phyloP scores from a whole-genome alignment of 2,888 invertebrate genomes.

The Eilema caniola region DNA sequence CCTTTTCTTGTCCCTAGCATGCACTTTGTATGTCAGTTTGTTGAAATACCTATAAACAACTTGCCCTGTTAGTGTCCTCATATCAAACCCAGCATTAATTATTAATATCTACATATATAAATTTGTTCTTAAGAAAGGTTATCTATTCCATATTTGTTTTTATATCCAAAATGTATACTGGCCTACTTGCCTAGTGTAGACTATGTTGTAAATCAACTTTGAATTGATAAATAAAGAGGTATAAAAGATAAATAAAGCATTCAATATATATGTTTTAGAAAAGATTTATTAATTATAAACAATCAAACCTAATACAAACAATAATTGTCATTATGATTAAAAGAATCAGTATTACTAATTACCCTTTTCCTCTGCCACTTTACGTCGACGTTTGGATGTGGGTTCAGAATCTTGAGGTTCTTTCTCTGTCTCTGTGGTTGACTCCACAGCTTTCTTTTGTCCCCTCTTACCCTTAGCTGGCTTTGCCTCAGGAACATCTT shows the following conservation, averaged over 20 bases:
- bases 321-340: constrained; percentile 63
- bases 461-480: constrained; percentile 73
- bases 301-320: constrained; percentile 72
- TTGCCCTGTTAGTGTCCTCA: constrained; percentile 43
- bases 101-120: constrained; percentile 6
- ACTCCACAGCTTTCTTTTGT: constrained; percentile 69
- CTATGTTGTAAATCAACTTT: background rate
- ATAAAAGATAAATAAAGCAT: constrained; percentile 70
- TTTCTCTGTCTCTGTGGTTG: constrained; percentile 59
- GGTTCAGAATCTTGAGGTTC: constrained; percentile 69
- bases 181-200: background rate
- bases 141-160: background rate
- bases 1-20: background rate
- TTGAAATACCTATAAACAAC: constrained; percentile 9
- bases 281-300: constrained; percentile 78
- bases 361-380: constrained; percentile 80
- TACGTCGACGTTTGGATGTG: constrained; percentile 74
- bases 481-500: constrained; percentile 64
- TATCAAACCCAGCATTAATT: constrained; percentile 39
- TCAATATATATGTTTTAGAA: constrained; percentile 71
- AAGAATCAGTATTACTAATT: constrained; percentile 73
- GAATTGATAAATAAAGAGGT: constrained; percentile 40
- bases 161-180: background rate
- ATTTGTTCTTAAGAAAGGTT: background rate
- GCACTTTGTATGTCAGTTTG: background rate